Base-by-base conservation (phyloP, 2,797 vertebrate species). In the Rhinella marina region DNA sequence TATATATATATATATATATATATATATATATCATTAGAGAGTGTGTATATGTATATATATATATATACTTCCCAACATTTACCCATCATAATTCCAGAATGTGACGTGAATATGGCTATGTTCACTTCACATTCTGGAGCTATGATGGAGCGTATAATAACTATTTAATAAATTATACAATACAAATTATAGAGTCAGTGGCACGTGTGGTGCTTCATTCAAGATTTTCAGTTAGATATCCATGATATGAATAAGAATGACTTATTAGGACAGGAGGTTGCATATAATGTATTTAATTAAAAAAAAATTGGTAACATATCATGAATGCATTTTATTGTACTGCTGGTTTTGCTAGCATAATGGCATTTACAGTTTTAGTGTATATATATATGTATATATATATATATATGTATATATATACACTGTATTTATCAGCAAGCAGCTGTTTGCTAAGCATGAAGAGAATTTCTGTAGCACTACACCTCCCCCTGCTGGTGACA, bases 401-500 rank as follows among this genome's bases (percentile, higher is more conserved):
- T 48, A 21, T 19, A 72, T 72, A 41, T 11, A 12, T 19, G 41
- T 13, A 56, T 17, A 78, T 17, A 56, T 27, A 79, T 32, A 62
- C 48, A 27, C 21, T 59, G 48, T 23, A 23, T 21, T 32, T 41
- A 11, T 59, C 27, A 32, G 27, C 75, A 59, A n/a, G 77, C 66
- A 66, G 14, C 41, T 59, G 68, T 70, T 73, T 82, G 19, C 59
- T 23, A 32, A 1, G 21, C 10, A 50, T 25, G n/a, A 11, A 59
- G 56, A 5, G 29, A 52, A 72, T 4, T 48, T 82, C 27, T 77
- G 54, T 56, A 88, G 32, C 56, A 32, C 82, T 72, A 16, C 75
- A 72, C 62, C 87, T 61, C 81, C 75, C 81, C 87, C 78, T 84
- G 41, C 87, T 84, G 87, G 75, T 75, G 59, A 62, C 23, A 23